Conservation (phyloP, 1,140 invertebrate genomes). For the Brachionus manjavacas region DNA sequence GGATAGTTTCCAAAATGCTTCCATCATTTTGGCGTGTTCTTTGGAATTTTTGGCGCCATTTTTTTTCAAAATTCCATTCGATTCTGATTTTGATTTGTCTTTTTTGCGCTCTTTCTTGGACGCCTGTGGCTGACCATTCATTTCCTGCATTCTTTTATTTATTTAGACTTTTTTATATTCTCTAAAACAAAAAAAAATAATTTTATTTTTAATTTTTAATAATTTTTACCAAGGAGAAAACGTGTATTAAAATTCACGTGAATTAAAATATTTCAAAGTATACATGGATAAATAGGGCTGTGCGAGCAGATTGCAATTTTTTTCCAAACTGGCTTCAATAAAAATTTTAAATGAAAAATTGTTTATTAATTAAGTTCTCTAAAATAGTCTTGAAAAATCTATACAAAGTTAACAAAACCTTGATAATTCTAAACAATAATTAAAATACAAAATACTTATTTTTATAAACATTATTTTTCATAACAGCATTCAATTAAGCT, state of each 20-base stretch:
- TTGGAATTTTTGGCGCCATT: background rate
- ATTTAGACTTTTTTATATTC: background rate
- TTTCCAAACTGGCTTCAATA: background rate
- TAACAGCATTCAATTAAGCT: too few species aligned
- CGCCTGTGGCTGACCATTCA: background rate
- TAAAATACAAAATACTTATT: too few species aligned
- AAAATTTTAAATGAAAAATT: background rate
- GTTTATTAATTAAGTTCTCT: background rate
- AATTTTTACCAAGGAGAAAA: background rate
- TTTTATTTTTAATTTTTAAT: background rate
- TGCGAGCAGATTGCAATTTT: background rate
- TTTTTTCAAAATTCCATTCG: conserved; percentile 11
- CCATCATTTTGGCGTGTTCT: conserved; percentile 18
- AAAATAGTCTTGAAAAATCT: background rate
- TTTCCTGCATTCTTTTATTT: background rate
- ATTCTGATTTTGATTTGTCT: background rate
- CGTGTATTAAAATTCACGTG: conserved; percentile 28
- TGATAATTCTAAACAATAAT: too few species aligned
- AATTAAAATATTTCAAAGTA: background rate
- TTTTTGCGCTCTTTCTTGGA: background rate
- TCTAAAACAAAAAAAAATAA: background rate
- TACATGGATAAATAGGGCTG: background rate
- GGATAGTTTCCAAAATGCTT: conserved; percentile 39
- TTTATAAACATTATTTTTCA: too few species aligned
- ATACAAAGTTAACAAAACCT: background rate